Evolutionary conservation across 2,888 invertebrate species (phyloP).

Genomic region (Drepanosiphum platanoidis): DNA sequence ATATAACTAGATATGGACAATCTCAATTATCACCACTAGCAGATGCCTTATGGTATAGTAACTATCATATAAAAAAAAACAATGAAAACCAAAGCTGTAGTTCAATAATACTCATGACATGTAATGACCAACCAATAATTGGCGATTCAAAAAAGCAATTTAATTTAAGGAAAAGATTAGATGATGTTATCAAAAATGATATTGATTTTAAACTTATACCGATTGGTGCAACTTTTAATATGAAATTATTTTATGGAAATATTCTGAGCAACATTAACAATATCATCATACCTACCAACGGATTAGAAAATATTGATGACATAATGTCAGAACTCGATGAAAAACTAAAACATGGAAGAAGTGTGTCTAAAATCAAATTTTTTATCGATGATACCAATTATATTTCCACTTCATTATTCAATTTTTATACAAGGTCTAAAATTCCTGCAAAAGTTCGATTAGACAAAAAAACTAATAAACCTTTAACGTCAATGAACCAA

Average conservation of each 20-base stretch:
- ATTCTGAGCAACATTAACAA: slow-evolving; percentile 51
- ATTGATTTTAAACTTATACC: slow-evolving; percentile 62
- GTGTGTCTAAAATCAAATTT: slow-evolving; percentile 43
- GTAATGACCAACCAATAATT: slow-evolving; percentile 60
- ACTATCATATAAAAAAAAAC: slow-evolving; percentile 51
- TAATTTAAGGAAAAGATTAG: slow-evolving; percentile 59
- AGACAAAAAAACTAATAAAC: slow-evolving; percentile 58
- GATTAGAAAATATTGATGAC: slow-evolving; percentile 50
- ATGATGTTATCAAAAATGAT: slow-evolving; percentile 60
- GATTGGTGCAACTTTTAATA: slow-evolving; percentile 55
- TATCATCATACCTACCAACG: slow-evolving; percentile 4
- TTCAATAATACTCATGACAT: slow-evolving; percentile 62
- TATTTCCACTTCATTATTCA: slow-evolving; percentile 54
- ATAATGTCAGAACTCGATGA: slow-evolving; percentile 47
- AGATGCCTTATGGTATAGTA: slow-evolving; percentile 61
- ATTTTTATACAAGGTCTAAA: slow-evolving; percentile 57
- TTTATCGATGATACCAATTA: slow-evolving; percentile 44
- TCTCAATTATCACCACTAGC: slow-evolving; percentile 37
- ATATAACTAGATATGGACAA: slow-evolving; percentile 8
- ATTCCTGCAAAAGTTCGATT: slow-evolving; percentile 58
- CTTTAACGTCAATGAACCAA: slow-evolving; percentile 40
- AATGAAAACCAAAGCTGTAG: slow-evolving; percentile 49
- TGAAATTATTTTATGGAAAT: slow-evolving; percentile 57
- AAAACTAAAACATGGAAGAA: slow-evolving; percentile 50
- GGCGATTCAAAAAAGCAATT: slow-evolving; percentile 36